phyloP scores from a whole-genome alignment of 2,888 invertebrate species.

The Synergus umbraculus region DNA sequence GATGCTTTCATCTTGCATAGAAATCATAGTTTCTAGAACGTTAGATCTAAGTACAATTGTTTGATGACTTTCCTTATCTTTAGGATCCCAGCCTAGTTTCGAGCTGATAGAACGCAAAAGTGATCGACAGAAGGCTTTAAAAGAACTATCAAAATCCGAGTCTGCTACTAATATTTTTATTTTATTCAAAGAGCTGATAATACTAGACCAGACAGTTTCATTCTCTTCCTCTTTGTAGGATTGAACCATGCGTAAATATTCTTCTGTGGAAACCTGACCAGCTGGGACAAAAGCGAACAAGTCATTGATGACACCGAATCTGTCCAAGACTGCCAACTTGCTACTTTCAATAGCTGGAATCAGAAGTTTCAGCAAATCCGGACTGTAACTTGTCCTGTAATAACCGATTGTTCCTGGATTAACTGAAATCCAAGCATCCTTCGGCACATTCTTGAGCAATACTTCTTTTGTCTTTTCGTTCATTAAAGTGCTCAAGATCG shows the following conservation, averaged over 20 bases:
- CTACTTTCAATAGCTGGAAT: conserved; percentile 89
- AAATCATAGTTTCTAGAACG: conserved; percentile 89
- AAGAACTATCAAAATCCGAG: conserved; percentile 85
- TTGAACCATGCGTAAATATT: conserved; percentile 88
- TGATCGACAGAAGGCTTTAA: conserved; percentile 86
- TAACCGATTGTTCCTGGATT: conserved; percentile 93
- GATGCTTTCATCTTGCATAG: conserved; percentile 86
- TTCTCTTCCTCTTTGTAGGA: conserved; percentile 92
- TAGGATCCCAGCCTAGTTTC: conserved; percentile 91
- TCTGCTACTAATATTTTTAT: conserved; percentile 87
- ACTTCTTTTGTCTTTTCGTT: conserved; percentile 84
- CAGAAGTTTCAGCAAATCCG: conserved; percentile 85
- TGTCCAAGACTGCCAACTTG: conserved; percentile 90
- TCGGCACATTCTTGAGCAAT: conserved; percentile 84
- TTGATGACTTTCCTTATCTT: conserved; percentile 89
- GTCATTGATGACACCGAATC: conserved; percentile 93
- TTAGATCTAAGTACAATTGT: conserved; percentile 83
- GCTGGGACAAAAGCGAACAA: conserved; percentile 95
- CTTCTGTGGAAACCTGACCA: conserved; percentile 88
- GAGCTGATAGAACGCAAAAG: conserved; percentile 86
- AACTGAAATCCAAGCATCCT: conserved; percentile 91
- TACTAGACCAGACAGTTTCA: conserved; percentile 95
- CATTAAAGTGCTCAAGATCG: conserved; percentile 80
- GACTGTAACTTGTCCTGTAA: conserved; percentile 91
- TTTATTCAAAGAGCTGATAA: conserved; percentile 87